Conservation (phyloP, 1,140 invertebrate species). For the Ceratitis capitata region DNA sequence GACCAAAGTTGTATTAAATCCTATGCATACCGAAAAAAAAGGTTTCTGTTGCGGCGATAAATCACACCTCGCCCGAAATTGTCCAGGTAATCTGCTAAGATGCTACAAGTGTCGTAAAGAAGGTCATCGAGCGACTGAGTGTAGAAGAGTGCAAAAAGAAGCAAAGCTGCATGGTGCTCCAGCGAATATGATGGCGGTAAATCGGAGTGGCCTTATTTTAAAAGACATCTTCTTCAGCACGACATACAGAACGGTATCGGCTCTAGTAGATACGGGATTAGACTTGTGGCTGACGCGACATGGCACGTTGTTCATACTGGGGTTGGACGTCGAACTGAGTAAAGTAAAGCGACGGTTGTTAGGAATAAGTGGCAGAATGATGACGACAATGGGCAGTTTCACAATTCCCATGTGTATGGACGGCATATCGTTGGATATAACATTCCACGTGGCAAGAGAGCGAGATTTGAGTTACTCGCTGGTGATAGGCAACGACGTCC, state of each 20-base stretch:
- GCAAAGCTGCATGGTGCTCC: too few species aligned
- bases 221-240: too few species aligned
- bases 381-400: background rate
- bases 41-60: too few species aligned
- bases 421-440: background rate
- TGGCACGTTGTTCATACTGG: background rate
- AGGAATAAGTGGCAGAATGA: background rate
- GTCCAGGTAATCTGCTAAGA: too few species aligned
- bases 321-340: background rate
- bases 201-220: too few species aligned
- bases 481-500: background rate
- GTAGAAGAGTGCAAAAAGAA: too few species aligned
- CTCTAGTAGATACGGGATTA: background rate
- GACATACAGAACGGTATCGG: background rate
- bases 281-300: background rate
- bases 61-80: too few species aligned
- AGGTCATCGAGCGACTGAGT: too few species aligned
- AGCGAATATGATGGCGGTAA: too few species aligned
- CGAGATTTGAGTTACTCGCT: background rate
- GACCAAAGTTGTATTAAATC: too few species aligned
- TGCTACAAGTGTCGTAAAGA: too few species aligned
- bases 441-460: background rate
- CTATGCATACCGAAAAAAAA: too few species aligned
- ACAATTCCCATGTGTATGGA: background rate
- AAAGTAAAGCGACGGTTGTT: background rate